Base-by-base conservation (phyloP, 2,888 invertebrate genomes). In the Chromoteleia sp. region DNA sequence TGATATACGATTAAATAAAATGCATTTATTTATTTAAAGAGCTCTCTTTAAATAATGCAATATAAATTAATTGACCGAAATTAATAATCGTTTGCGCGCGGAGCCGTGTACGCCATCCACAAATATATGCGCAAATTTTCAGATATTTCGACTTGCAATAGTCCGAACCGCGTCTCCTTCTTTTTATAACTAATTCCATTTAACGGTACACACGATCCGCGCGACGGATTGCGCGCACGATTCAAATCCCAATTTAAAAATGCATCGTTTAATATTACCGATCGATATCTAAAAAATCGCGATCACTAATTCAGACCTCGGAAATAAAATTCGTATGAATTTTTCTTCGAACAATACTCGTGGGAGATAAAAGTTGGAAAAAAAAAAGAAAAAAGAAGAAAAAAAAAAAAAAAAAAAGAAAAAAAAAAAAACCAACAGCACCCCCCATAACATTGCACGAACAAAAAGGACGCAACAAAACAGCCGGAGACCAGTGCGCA, bases 261-360 rank as follows among this genome's bases (percentile, higher is more conserved):
- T 61, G 19, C 30, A 61, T 19, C 45, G n/a, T 8, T 45, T 45
- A 29, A 45, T 12, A 19, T 45, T 15, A 17, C 4, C 61, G 50
- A 25, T 39, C 65, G n/a, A 65, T 39, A 25, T 43, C 45, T 56
- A 33, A 59, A n/a, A 25, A 56, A 15, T 59, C 25, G 48, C 36
- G 21, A 25, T 50, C 29, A 41, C 30, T 50, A 61, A 50, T 61
- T 71, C 59, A 58, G 25, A 29, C 2, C 25, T 5, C 4, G 54
- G 25, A 5, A 43, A n/a, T 48, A 12, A 50, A 63, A 63, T 39
- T 39, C 15, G 48, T 17, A 48, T 48, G 48, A 14, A 33, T 71
- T 50, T 52, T 15, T 63, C 54, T 54, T 63, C 36, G 58, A 15
- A 45, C 70, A 70, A 45, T 70, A 17, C 5, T 12, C 14, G 15